Percentiles rank a stretch among this genome's conserved stretches.
These are phyloP conservation scores for Morpho achilles DNA, from an alignment of 2,888 invertebrate species.

Conservation along the genomic window DNA sequence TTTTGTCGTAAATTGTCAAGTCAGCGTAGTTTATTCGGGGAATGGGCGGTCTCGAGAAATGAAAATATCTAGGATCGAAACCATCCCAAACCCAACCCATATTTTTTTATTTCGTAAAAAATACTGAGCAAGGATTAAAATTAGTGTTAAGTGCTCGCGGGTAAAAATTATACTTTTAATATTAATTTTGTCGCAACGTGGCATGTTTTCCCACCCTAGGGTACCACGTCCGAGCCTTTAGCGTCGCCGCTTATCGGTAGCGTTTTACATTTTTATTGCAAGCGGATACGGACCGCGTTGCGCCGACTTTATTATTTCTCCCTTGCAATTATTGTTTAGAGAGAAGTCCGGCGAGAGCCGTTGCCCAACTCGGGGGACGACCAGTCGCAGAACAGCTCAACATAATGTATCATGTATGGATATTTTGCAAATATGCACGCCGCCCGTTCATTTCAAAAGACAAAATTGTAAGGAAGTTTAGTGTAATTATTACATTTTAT, in stretches of 20 bases:
- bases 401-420: slow-evolving; percentile 2
- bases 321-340: slow-evolving; percentile 75
- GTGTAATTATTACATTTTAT: slow-evolving; percentile 12
- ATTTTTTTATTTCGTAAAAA: no score
- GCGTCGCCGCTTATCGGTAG: slow-evolving; percentile 71
- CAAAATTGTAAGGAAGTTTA: slow-evolving; percentile 5
- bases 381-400: slow-evolving; percentile 1
- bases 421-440: slow-evolving; percentile 15
- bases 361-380: slow-evolving; percentile 16
- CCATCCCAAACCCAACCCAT: no score
- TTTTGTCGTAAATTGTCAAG: no score
- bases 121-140: no score
- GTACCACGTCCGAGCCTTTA: slow-evolving; percentile 67
- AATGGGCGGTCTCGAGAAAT: no score
- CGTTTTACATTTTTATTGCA: slow-evolving; percentile 79
- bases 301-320: slow-evolving; percentile 73
- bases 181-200: slow-evolving; percentile 25
- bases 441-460: slow-evolving; percentile 15
- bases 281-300: slow-evolving; percentile 73
- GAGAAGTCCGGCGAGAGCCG: slow-evolving; percentile 47
- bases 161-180: not conserved
- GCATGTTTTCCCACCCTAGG: slow-evolving; percentile 37
- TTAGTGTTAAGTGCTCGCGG: no score
- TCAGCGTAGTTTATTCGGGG: no score
- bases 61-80: no score